These are phyloP conservation scores for Zygaena filipendulae DNA, from an alignment of 2,888 invertebrate genomes.

Conservation along the genomic window DNA sequence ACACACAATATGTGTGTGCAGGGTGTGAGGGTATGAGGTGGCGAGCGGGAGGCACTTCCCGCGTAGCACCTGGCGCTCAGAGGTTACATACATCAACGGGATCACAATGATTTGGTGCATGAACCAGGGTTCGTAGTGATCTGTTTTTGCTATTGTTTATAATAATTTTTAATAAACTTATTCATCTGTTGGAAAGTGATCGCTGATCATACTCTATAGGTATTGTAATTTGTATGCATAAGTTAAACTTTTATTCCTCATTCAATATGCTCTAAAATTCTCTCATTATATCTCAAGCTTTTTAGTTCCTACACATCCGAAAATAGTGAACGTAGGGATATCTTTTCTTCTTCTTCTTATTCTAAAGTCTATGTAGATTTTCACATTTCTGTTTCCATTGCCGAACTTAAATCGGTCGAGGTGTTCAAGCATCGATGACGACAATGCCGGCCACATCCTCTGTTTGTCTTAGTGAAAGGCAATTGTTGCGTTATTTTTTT, in stretches of 20 bases:
- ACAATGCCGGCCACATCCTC: constrained; percentile 52
- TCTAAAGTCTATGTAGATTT: too few species aligned
- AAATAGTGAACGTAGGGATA: too few species aligned
- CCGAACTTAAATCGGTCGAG: too few species aligned
- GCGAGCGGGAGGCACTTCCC: constrained; percentile 43
- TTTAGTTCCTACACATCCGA: too few species aligned
- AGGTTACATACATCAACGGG: constrained; percentile 50
- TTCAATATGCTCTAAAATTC: too few species aligned
- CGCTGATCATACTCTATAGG: constrained; percentile 3
- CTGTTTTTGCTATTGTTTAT: constrained; percentile 35
- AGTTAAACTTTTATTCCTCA: too few species aligned
- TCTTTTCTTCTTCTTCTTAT: too few species aligned
- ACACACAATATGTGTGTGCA: constrained; percentile 32
- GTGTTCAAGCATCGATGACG: constrained; percentile 31
- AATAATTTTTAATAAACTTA: too few species aligned
- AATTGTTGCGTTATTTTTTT: constrained; percentile 39
- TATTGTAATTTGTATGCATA: constrained; percentile 13
- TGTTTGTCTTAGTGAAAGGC: constrained; percentile 55
- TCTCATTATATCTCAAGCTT: too few species aligned
- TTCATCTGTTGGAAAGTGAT: background rate
- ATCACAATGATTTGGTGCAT: constrained; percentile 60
- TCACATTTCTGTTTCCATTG: too few species aligned
- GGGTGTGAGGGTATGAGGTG: constrained; percentile 18
- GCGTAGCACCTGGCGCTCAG: constrained; percentile 63
- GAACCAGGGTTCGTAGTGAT: too few species aligned